These are phyloP conservation scores for Apodemia zela DNA, from an alignment of 2,888 invertebrate species.

Conservation along the genomic window DNA sequence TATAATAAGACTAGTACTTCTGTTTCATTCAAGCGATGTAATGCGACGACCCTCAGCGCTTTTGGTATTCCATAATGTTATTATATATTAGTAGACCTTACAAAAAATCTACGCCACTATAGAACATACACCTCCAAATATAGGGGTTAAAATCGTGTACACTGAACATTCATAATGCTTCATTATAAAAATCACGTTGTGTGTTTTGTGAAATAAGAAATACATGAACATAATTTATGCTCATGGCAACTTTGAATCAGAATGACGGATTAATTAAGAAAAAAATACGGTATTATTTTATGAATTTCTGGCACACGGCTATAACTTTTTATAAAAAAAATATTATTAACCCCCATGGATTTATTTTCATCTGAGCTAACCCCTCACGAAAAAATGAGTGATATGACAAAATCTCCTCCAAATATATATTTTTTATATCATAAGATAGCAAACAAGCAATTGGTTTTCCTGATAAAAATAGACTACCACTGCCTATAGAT, in stretches of 20 bases:
- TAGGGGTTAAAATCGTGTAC: not conserved
- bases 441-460: too few relatives aligned
- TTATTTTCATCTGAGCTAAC: too few relatives aligned
- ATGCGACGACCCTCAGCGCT: slow-evolving; percentile 15
- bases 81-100: slow-evolving; percentile 9
- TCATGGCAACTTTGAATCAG: not conserved
- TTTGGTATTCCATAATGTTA: slow-evolving; percentile 14
- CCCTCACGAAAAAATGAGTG: too few relatives aligned
- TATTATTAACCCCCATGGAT: too few relatives aligned
- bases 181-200: slow-evolving; percentile 14
- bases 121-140: not conserved
- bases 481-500: too few relatives aligned
- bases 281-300: not conserved
- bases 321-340: not conserved
- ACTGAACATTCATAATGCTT: slow-evolving; percentile 2
- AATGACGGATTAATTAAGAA: not conserved
- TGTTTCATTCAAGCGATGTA: slow-evolving; percentile 31
- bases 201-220: slow-evolving; percentile 6
- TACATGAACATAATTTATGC: slow-evolving; percentile 11
- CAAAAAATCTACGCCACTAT: not conserved
- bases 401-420: not conserved
- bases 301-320: not conserved
- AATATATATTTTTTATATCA: too few relatives aligned
- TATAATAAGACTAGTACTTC: slow-evolving; percentile 31
- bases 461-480: too few relatives aligned